A percentile compares a stretch with the other conserved stretches of the same genome.
Conservation (phyloP, 1,140 invertebrate species). For the Cotesia glomerata region DNA sequence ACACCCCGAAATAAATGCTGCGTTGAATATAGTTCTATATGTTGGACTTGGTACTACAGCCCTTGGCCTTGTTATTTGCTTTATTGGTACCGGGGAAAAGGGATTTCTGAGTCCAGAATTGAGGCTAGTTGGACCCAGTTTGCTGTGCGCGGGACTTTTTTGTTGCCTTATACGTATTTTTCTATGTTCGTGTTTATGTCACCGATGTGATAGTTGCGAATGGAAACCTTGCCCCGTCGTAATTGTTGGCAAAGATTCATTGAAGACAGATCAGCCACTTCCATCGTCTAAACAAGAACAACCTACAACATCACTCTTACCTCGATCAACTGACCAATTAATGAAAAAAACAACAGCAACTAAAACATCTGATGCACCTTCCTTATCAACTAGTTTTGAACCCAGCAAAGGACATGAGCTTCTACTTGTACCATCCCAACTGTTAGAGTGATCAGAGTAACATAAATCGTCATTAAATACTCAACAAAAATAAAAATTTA, state of each 20-base stretch:
- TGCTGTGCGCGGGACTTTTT: constrained; percentile 68
- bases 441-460: constrained; percentile 46
- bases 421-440: constrained; percentile 54
- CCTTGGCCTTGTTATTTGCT: constrained; percentile 83
- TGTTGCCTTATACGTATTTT: constrained; percentile 69
- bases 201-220: constrained; percentile 60
- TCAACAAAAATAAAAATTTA: too few relatives aligned
- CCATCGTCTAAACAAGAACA: constrained; percentile 23
- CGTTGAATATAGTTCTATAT: constrained; percentile 80
- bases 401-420: constrained; percentile 47
- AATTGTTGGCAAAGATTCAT: constrained; percentile 44
- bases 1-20: constrained; percentile 68
- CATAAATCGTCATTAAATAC: too few relatives aligned
- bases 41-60: constrained; percentile 83
- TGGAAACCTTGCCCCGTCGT: constrained; percentile 48
- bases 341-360: not conserved
- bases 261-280: constrained; percentile 37
- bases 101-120: constrained; percentile 86
- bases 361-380: constrained; percentile 28
- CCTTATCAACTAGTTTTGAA: constrained; percentile 38
- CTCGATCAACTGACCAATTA: constrained; percentile 15
- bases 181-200: constrained; percentile 68
- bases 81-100: constrained; percentile 88
- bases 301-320: constrained; percentile 30
- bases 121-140: constrained; percentile 80